Conservation (phyloP, 2,797 vertebrate species). For the Vultur gryphus region DNA sequence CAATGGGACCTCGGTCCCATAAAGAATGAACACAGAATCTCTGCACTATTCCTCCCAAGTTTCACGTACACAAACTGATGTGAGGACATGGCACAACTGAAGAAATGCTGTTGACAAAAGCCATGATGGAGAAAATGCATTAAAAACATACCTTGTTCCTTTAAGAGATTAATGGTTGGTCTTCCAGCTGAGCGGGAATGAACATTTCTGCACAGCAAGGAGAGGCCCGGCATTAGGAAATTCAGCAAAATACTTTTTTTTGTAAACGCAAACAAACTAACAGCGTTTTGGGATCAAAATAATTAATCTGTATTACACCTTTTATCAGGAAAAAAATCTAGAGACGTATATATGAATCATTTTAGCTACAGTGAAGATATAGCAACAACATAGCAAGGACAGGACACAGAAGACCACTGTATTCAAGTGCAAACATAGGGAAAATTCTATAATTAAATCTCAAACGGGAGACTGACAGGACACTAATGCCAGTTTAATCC, state of each 20-base stretch:
- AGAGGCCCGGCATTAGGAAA: neutral
- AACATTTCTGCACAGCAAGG: conserved; percentile 84
- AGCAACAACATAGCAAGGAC: neutral
- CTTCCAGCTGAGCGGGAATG: conserved; percentile 96
- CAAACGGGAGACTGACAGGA: neutral
- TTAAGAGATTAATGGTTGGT: conserved; percentile 91
- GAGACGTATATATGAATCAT: neutral
- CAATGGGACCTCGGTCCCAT: accelerated
- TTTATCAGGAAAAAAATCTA: neutral
- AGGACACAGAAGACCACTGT: neutral
- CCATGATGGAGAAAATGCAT: neutral
- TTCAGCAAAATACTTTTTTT: neutral
- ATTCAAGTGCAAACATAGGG: neutral
- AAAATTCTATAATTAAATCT: neutral
- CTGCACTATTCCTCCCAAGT: neutral
- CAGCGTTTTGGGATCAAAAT: neutral
- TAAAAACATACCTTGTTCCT: conserved; percentile 84
- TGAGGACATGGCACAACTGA: neutral
- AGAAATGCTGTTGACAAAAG: neutral
- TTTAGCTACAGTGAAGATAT: neutral
- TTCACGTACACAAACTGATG: neutral
- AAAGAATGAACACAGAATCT: neutral
- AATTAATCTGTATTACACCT: neutral
- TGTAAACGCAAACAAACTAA: neutral
- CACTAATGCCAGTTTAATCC: neutral